Conservation (phyloP, 2,797 vertebrate species). For the Allobates femoralis region DNA sequence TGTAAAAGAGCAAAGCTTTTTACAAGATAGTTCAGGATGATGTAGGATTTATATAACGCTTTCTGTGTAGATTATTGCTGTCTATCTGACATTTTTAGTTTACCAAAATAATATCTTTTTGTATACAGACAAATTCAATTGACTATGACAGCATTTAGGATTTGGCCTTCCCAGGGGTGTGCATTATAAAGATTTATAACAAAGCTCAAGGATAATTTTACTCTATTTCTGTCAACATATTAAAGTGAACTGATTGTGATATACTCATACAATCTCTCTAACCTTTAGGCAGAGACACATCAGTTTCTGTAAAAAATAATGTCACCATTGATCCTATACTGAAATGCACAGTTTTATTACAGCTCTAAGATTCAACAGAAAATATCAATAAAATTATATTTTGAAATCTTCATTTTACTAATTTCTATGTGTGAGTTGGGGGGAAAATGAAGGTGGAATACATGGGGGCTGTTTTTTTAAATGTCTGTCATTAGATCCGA, state of each 20-base stretch:
- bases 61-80: not conserved
- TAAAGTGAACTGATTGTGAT: slow-evolving; percentile 31
- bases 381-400: not conserved
- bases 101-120: not conserved
- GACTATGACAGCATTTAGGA: not conserved
- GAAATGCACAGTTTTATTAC: not conserved
- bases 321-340: slow-evolving; percentile 8
- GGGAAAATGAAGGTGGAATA: no score
- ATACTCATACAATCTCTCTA: slow-evolving; percentile 19
- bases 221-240: slow-evolving; percentile 5
- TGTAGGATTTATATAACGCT: not conserved
- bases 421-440: not conserved
- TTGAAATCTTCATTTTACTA: not conserved
- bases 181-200: slow-evolving; percentile 35
- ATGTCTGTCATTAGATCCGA: no score
- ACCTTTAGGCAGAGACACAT: slow-evolving; percentile 15
- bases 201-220: slow-evolving; percentile 34
- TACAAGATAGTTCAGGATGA: not conserved
- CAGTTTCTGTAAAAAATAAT: slow-evolving; percentile 22
- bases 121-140: not conserved
- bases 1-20: not conserved
- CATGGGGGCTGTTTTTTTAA: no score
- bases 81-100: not conserved
- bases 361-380: not conserved
- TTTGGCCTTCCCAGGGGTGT: not conserved